These are phyloP conservation scores for Falco punctatus DNA, from an alignment of 2,113 vertebrate genomes.

Conservation along the genomic window DNA sequence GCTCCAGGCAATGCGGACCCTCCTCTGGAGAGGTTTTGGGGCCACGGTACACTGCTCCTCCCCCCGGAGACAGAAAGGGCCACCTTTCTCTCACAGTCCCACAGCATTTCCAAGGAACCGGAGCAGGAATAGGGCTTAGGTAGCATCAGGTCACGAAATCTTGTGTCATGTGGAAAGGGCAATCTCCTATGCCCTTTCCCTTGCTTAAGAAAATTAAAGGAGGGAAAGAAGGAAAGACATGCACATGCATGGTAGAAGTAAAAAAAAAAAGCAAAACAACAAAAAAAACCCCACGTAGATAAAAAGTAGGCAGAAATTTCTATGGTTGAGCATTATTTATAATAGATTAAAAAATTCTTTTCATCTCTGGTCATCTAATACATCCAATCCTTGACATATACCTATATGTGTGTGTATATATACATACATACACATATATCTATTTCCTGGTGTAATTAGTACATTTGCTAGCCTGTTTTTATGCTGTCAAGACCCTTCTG, in stretches of 20 bases:
- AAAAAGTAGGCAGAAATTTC: not conserved
- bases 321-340: not conserved
- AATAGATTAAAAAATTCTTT: not conserved
- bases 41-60: rapidly evolving
- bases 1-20: not conserved
- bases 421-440: too few species aligned
- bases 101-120: not conserved
- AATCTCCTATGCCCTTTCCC: not conserved
- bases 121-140: not conserved
- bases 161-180: not conserved
- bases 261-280: not conserved
- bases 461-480: not conserved
- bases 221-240: not conserved
- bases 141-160: not conserved
- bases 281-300: too few species aligned
- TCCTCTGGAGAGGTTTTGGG: not conserved
- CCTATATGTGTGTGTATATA: rapidly evolving
- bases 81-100: rapidly evolving
- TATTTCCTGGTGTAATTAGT: not conserved
- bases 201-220: not conserved
- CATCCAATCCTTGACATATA: not conserved
- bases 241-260: not conserved
- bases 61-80: not conserved
- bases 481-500: not conserved
- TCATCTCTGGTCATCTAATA: not conserved